Percentiles rank a stretch among this genome's conserved stretches.
phyloP scores from a whole-genome alignment of 2,888 invertebrate genomes.

The Metacarcinus magister region DNA sequence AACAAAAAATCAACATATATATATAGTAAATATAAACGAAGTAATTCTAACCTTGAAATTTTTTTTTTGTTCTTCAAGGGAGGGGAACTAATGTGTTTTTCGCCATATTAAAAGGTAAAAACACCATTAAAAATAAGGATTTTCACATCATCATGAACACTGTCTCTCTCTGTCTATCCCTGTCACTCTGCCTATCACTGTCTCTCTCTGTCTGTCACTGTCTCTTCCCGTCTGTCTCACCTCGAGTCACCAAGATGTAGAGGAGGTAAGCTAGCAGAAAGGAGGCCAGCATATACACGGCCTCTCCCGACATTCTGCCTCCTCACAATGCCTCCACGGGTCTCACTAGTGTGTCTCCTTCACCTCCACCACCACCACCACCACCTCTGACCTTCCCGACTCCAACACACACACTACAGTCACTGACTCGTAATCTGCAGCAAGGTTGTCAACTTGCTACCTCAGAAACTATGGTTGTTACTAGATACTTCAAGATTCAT shows the following conservation, averaged over 20 bases:
- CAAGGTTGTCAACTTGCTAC: too few species aligned
- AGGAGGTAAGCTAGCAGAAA: background rate
- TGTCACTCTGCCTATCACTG: background rate
- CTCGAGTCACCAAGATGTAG: background rate
- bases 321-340: background rate
- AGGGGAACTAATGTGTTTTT: too few species aligned
- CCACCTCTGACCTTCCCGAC: background rate
- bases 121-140: background rate
- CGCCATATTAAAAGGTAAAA: too few species aligned
- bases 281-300: background rate
- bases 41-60: too few species aligned
- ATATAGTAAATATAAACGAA: too few species aligned
- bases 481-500: too few species aligned
- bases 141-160: background rate
- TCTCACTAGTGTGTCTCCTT: background rate
- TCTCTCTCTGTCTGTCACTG: background rate
- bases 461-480: too few species aligned
- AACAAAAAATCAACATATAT: too few species aligned
- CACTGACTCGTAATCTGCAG: background rate
- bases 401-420: background rate
- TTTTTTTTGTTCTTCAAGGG: too few species aligned
- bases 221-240: background rate
- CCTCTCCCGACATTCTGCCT: background rate
- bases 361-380: slow-evolving; percentile 32
- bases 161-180: slow-evolving; percentile 30